Evolutionary conservation across 1,140 invertebrate species (phyloP), one percentile per base, ranked within the genome.

Genomic region (Piezodorus guildinii): DNA sequence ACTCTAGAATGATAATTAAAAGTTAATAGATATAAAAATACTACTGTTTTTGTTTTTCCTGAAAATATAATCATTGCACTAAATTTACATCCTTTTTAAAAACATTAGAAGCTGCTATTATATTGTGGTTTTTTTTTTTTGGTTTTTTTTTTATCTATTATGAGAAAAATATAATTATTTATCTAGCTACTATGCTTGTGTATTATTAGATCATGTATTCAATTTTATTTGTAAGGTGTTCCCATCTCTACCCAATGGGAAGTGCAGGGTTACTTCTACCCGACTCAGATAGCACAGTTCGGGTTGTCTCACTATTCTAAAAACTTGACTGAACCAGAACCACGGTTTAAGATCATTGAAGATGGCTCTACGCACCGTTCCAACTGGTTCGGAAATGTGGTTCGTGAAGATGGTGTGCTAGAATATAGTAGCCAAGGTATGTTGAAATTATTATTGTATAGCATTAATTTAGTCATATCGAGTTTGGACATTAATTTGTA

Each of bases 261-360:
- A 66, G 87, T 85, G 23, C 81, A 83, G 54, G 95, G 94, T 0
- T 97, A 98, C 75, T 95, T 87, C 74, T 99, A 99, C 78, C 94
- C 96, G 0, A 98, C 96, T 2, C 96, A 99, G 80, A 96, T 99
- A 67, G 94, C 95, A 5, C 96, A 99, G 74, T 99, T 94, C 75
- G 96, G 92, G 0, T 75, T 99, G 43, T 91, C 94, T 25, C 96
- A 99, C 77, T 98, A 95, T 76, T 96, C 92, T 74, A 97, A 97
- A 77, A 91, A 93, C 76, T 72, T 93, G 17, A 90, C 87, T 0
- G 89, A 91, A 70, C 82, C 85, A 0, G 82, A 86, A 69, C 87
- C 88, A 6, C 79, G 82, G 43, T 75, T 82, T 65, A 83, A 80
- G 68, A 65, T 73, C 30, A 75, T 91, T 12, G 90, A 94, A 71